phyloP scores from a whole-genome alignment of 1,140 invertebrate genomes.

The Drosophila serrata region DNA sequence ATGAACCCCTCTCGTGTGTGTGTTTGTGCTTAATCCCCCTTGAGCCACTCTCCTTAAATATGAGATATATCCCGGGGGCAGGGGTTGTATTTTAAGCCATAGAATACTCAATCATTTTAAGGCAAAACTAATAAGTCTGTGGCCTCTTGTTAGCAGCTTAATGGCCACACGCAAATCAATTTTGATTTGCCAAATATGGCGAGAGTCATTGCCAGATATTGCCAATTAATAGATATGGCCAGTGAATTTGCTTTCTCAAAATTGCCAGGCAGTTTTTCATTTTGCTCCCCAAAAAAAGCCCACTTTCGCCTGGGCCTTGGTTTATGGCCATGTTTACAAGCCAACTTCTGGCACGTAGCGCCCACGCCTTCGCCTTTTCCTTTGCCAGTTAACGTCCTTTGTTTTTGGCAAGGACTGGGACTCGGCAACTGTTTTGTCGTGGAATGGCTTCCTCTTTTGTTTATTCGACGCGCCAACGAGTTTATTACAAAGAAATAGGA shows the following conservation, averaged over 20 bases:
- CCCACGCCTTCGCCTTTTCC: constrained; percentile 27
- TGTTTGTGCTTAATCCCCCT: constrained; percentile 25
- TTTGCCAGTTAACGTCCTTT: constrained; percentile 68
- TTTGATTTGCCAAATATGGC: constrained; percentile 38
- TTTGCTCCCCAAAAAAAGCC: constrained; percentile 38
- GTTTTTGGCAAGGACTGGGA: constrained; percentile 48
- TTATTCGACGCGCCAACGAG: constrained; percentile 75
- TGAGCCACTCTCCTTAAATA: not conserved
- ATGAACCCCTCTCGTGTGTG: constrained; percentile 6
- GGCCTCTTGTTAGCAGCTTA: constrained; percentile 41
- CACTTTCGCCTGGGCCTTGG: constrained; percentile 30
- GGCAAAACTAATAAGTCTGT: constrained; percentile 20
- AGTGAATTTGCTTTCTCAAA: constrained; percentile 19
- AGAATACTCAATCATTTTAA: constrained; percentile 32
- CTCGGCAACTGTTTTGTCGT: constrained; percentile 62
- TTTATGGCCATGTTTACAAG: constrained; percentile 79
- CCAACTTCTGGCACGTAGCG: constrained; percentile 70
- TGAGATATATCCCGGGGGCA: not conserved
- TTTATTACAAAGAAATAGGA: constrained; percentile 76
- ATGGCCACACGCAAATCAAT: constrained; percentile 39
- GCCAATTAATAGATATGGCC: constrained; percentile 28
- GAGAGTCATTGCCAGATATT: constrained; percentile 3
- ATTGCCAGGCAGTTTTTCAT: constrained; percentile 59
- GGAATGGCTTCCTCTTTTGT: constrained; percentile 67
- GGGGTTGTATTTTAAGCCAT: constrained; percentile 19